Percentiles rank a stretch among this genome's conserved stretches.
Conservation (phyloP, 2,888 invertebrate species). For the Drosophila nr. fundita region DNA sequence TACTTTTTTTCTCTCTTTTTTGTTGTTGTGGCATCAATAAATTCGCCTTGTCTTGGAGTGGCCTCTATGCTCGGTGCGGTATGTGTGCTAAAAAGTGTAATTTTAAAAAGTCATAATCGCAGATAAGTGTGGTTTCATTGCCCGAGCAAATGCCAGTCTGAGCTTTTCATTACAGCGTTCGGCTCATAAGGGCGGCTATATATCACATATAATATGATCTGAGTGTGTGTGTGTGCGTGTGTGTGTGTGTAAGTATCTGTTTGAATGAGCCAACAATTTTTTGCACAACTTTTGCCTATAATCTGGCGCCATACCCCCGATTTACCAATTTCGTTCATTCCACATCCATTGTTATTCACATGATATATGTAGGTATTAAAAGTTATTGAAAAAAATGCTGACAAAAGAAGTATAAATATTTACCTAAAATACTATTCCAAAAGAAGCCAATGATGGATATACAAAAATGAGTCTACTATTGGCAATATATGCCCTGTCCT, state of each 20-base stretch:
- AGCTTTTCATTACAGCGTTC: conserved; percentile 81
- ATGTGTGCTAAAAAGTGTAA: conserved; percentile 77
- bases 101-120: conserved; percentile 83
- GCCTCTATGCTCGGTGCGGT: conserved; percentile 41
- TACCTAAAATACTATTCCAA: conserved; percentile 75
- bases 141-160: conserved; percentile 60
- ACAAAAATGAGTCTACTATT: conserved; percentile 8
- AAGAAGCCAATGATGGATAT: conserved; percentile 37
- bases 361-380: conserved; percentile 77
- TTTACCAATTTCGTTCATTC: conserved; percentile 65
- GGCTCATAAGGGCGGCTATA: conserved; percentile 38
- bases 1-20: conserved; percentile 32
- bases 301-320: conserved; percentile 44
- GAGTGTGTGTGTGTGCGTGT: conserved; percentile 32
- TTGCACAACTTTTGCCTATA: conserved; percentile 71
- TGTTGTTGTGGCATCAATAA: conserved; percentile 54
- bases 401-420: conserved; percentile 84
- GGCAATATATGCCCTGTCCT: conserved; percentile 29
- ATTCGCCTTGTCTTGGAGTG: conserved; percentile 55
- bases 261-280: conserved; percentile 48
- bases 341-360: conserved; percentile 66
- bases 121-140: conserved; percentile 83
- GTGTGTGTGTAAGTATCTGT: conserved; percentile 36
- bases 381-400: conserved; percentile 82
- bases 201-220: conserved; percentile 41